Evolutionary conservation across 2,888 invertebrate genomes (phyloP).

Genomic region (Eilema caniola): DNA sequence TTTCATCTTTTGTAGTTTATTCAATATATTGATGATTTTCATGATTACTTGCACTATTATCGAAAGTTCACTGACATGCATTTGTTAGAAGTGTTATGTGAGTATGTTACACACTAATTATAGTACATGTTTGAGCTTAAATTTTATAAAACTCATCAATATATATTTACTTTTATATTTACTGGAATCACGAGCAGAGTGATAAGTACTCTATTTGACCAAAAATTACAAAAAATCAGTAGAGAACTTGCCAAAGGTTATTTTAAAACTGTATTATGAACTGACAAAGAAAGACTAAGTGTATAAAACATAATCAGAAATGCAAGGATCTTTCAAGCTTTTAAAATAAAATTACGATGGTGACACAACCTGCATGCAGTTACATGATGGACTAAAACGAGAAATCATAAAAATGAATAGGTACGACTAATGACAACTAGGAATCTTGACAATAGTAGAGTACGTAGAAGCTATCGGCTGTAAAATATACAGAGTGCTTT

Average conservation of each 20-base stretch:
- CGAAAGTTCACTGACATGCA: not conserved
- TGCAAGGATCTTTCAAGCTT: not conserved
- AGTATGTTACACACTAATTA: conserved; percentile 6
- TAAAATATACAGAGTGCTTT: conserved; percentile 77
- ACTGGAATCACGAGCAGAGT: conserved; percentile 9
- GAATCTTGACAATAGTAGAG: conserved; percentile 85
- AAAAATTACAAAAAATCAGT: conserved; percentile 5
- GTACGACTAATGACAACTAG: conserved; percentile 69
- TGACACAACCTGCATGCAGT: conserved; percentile 40
- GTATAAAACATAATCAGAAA: conserved; percentile 3
- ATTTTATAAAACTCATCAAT: conserved; percentile 23
- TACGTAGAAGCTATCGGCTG: conserved; percentile 81
- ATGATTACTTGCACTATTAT: conserved; percentile 28
- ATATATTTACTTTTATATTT: conserved; percentile 18
- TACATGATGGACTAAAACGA: conserved; percentile 41
- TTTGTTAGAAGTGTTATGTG: too few relatives aligned
- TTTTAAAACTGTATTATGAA: not conserved
- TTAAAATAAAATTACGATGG: conserved; percentile 46
- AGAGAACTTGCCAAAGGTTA: conserved; percentile 7
- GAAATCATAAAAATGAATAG: conserved; percentile 48
- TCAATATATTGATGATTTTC: conserved; percentile 33
- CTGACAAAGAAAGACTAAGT: conserved; percentile 9
- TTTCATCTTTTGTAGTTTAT: conserved; percentile 49
- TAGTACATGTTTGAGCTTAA: conserved; percentile 7
- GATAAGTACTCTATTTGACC: conserved; percentile 12